phyloP scores from a whole-genome alignment of 2,797 vertebrate genomes.

The Xiphorhynchus erythropygius region DNA sequence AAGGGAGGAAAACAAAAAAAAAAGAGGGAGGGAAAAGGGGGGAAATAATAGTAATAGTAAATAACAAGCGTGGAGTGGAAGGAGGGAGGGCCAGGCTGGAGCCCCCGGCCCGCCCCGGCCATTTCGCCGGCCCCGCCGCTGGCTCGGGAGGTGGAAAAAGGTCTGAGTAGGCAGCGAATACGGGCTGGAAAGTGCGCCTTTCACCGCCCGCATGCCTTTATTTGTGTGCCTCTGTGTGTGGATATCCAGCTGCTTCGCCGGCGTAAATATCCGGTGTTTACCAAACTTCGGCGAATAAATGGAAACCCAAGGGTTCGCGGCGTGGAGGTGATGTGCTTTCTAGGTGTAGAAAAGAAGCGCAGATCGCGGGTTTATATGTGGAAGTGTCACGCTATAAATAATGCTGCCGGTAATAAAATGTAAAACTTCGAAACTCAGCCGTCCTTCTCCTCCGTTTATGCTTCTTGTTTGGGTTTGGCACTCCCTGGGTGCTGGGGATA shows the following conservation, averaged over 20 bases:
- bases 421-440: constrained; percentile 21
- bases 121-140: background rate
- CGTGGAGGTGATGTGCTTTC: background rate
- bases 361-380: background rate
- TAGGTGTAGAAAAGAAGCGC: background rate
- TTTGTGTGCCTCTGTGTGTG: background rate
- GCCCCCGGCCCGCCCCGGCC: background rate
- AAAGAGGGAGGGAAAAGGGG: background rate
- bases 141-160: background rate
- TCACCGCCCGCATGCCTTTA: background rate
- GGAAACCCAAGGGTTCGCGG: background rate
- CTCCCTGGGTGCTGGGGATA: background rate
- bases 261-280: background rate
- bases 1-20: no score
- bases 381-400: constrained; percentile 26
- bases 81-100: background rate
- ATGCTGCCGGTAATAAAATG: constrained; percentile 31
- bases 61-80: background rate
- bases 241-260: background rate
- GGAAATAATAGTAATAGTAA: background rate
- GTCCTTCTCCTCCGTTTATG: background rate
- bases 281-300: constrained; percentile 10
- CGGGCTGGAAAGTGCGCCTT: background rate
- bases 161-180: background rate
- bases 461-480: background rate